Conservation (phyloP, 2,113 vertebrate genomes). For the Toxostoma redivivum region DNA sequence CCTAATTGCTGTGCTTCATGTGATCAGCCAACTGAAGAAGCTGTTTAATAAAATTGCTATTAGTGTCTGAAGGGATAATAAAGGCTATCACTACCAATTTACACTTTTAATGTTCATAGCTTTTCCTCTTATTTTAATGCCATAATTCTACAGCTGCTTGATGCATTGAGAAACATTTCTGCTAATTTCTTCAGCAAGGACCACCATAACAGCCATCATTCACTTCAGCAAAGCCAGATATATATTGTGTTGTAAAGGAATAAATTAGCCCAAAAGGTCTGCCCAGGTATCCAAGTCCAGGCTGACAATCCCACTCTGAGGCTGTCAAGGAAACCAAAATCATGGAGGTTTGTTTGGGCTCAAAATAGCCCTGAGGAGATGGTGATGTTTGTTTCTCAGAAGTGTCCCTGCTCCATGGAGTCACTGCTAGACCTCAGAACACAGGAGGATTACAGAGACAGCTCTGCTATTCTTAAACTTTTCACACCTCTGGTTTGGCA, state of each 20-base stretch:
- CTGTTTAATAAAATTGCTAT: not conserved
- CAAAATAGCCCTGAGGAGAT: not conserved
- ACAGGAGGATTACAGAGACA: not conserved
- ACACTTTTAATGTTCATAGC: not conserved
- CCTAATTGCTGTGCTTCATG: not conserved
- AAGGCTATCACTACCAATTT: not conserved
- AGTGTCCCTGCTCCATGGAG: not conserved
- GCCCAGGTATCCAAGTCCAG: not conserved
- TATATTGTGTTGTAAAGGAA: not conserved
- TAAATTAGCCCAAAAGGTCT: not conserved
- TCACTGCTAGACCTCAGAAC: not conserved
- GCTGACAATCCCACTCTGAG: not conserved
- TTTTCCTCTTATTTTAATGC: not conserved
- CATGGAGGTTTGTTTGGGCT: accelerated
- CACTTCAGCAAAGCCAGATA: not conserved
- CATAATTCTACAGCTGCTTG: not conserved
- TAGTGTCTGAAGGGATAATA: not conserved
- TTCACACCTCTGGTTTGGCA: not conserved
- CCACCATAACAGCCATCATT: not conserved
- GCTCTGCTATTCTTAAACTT: not conserved
- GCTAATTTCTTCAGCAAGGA: not conserved
- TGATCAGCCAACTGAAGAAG: not conserved
- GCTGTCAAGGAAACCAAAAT: not conserved
- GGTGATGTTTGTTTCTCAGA: not conserved
- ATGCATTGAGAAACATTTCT: not conserved